phyloP scores from a whole-genome alignment of 2,888 invertebrate species.

The Cerastoderma edule region DNA sequence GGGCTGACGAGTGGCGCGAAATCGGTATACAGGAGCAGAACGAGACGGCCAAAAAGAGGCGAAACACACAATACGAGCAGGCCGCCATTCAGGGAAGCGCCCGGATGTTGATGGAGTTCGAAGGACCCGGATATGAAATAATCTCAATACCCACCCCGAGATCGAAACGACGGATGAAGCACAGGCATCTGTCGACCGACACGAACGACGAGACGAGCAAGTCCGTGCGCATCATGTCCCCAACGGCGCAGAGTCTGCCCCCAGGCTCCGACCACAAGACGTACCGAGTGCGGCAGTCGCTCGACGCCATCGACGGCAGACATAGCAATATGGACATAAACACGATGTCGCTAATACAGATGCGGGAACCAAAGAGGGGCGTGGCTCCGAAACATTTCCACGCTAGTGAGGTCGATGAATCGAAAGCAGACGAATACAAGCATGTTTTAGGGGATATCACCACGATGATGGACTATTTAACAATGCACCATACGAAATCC shows the following conservation, averaged over 20 bases:
- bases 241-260: conserved; percentile 39
- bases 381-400: conserved; percentile 65
- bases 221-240: conserved; percentile 47
- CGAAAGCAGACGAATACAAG: conserved; percentile 62
- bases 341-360: conserved; percentile 66
- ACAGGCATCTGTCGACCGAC: neutral
- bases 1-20: conserved; percentile 74
- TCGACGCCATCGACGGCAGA: conserved; percentile 21
- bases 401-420: conserved; percentile 66
- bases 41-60: conserved; percentile 46
- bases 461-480: conserved; percentile 70
- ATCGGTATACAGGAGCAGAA: conserved; percentile 73
- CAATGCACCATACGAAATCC: conserved; percentile 73
- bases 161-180: neutral
- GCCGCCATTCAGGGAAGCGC: conserved; percentile 67
- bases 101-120: conserved; percentile 58
- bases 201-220: conserved; percentile 26
- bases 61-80: conserved; percentile 56
- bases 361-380: conserved; percentile 61
- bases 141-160: conserved; percentile 46
- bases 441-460: conserved; percentile 62
- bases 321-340: conserved; percentile 22
- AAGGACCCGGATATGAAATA: conserved; percentile 53
- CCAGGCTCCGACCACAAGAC: conserved; percentile 22
- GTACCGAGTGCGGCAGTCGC: conserved; percentile 10